A percentile compares a stretch with the other conserved stretches of the same genome.
Evolutionary conservation across 2,113 vertebrate species (phyloP).

Genomic region (Merops nubicus): DNA sequence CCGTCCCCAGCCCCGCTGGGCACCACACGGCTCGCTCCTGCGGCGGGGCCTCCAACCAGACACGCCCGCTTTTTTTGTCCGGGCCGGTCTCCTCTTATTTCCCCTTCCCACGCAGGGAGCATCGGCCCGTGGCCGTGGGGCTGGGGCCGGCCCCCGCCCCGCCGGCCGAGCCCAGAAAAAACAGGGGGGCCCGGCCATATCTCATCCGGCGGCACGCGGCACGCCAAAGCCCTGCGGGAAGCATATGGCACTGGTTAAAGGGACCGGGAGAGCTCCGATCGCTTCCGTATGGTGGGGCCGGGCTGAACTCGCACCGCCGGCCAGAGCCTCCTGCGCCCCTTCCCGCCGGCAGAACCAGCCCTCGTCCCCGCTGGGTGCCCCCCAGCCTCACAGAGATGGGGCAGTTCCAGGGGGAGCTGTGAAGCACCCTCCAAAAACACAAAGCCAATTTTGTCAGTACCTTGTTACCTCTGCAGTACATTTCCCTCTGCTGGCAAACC

Average conservation of each 20-base stretch:
- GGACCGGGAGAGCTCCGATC: constrained; percentile 70
- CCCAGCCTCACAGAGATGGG: not conserved
- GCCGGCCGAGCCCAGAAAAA: not conserved
- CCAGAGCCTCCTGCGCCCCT: not conserved
- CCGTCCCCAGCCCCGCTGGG: not conserved
- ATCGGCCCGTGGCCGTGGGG: not conserved
- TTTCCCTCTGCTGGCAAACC: not conserved
- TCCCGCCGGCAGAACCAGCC: fast-evolving
- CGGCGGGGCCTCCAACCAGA: not conserved
- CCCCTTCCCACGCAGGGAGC: constrained; percentile 35
- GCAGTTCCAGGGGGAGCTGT: not conserved
- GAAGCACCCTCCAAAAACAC: not conserved
- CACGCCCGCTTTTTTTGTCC: not conserved
- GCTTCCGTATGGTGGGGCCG: constrained; percentile 56
- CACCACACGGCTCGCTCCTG: not conserved
- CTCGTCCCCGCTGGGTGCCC: fast-evolving
- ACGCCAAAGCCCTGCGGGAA: constrained; percentile 57
- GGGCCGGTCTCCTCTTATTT: constrained; percentile 44
- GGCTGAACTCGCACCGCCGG: not conserved
- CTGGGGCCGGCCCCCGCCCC: not conserved
- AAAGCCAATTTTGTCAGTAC: not conserved
- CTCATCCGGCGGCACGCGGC: constrained; percentile 38
- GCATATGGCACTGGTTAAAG: constrained; percentile 72
- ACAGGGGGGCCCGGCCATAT: constrained; percentile 17
- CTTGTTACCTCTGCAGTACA: not conserved